These are phyloP conservation scores for Prionace glauca DNA, from an alignment of 2,797 vertebrate species.

Conservation along the genomic window DNA sequence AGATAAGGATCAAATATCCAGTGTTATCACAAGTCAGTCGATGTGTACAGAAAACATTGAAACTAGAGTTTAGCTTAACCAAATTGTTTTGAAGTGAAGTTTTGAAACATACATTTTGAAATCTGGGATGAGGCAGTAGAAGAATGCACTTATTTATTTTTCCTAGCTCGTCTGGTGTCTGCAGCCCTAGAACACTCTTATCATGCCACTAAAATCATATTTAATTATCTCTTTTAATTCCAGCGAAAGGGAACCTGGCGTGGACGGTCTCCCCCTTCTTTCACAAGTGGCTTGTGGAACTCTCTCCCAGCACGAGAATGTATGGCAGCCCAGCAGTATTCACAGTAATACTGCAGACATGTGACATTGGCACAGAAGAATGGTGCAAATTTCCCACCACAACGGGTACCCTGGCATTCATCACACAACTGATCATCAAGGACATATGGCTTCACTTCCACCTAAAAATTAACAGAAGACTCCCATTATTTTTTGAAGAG, in stretches of 20 bases:
- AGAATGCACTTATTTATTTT: constrained; percentile 87
- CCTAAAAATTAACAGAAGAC: constrained; percentile 55
- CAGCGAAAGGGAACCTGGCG: constrained; percentile 99
- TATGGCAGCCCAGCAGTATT: constrained; percentile 99
- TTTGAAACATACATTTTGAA: constrained; percentile 32
- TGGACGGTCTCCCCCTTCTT: constrained; percentile 97
- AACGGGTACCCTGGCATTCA: constrained; percentile 98
- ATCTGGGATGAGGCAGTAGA: constrained; percentile 67
- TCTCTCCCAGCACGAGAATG: constrained; percentile 95
- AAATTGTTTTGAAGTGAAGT: constrained; percentile 24
- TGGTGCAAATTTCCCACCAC: constrained; percentile 95
- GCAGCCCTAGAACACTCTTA: constrained; percentile 10
- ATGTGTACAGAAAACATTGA: constrained; percentile 10
- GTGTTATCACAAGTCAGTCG: constrained; percentile 14
- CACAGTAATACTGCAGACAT: constrained; percentile 99
- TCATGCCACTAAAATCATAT: constrained; percentile 26
- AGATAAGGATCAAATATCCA: constrained; percentile 19
- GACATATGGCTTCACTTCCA: constrained; percentile 99
- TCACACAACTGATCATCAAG: constrained; percentile 99
- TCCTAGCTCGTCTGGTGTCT: constrained; percentile 32
- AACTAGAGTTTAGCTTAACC: not conserved
- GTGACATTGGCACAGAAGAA: constrained; percentile 99
- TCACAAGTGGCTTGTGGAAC: constrained; percentile 99
- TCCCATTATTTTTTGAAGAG: not conserved
- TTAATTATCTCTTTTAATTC: constrained; percentile 72